A percentile compares a stretch with the other conserved stretches of the same genome.
Evolutionary conservation across 30 jellyfish, hydroid and myxozoan genomes (phyloP).

Genomic region (Turritopsis rubra): DNA sequence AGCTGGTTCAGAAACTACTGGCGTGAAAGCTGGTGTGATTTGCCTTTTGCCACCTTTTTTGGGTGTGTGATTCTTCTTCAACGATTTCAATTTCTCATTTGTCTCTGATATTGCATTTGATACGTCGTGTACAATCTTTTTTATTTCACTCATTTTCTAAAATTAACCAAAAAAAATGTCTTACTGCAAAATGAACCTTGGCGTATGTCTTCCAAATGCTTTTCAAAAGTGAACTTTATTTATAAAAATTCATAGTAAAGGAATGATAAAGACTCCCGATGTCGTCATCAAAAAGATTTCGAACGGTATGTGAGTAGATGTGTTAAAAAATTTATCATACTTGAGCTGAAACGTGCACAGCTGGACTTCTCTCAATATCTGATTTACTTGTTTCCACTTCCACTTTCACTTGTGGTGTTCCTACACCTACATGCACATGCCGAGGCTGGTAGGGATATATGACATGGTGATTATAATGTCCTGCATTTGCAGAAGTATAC

Average conservation of each 20-base stretch:
- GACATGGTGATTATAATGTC: slow-evolving; percentile 5
- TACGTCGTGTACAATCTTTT: slow-evolving; percentile 85
- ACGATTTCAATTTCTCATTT: slow-evolving; percentile 55
- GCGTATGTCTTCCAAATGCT: background rate
- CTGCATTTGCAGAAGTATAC: background rate
- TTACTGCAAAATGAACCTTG: background rate
- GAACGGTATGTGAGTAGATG: background rate
- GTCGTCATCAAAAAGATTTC: too few relatives aligned
- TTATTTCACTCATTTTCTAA: slow-evolving; percentile 91
- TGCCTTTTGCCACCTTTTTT: slow-evolving; percentile 66
- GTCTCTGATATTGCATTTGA: slow-evolving; percentile 72
- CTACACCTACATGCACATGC: slow-evolving; percentile 73
- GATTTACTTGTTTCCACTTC: slow-evolving; percentile 76
- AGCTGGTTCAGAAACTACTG: slow-evolving; percentile 95
- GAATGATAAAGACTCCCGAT: background rate
- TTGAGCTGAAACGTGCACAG: slow-evolving; percentile 51
- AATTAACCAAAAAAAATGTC: background rate
- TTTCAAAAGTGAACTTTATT: background rate
- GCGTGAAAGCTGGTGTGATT: slow-evolving; percentile 93
- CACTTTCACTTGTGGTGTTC: slow-evolving; percentile 77
- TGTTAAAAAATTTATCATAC: slow-evolving; percentile 31
- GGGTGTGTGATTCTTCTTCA: slow-evolving; percentile 44
- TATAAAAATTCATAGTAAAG: background rate
- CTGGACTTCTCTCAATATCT: slow-evolving; percentile 42
- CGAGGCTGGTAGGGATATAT: slow-evolving; percentile 33